These are phyloP conservation scores for Antechinus stuartii DNA, from an alignment of 2,113 vertebrate genomes.

Conservation along the genomic window DNA sequence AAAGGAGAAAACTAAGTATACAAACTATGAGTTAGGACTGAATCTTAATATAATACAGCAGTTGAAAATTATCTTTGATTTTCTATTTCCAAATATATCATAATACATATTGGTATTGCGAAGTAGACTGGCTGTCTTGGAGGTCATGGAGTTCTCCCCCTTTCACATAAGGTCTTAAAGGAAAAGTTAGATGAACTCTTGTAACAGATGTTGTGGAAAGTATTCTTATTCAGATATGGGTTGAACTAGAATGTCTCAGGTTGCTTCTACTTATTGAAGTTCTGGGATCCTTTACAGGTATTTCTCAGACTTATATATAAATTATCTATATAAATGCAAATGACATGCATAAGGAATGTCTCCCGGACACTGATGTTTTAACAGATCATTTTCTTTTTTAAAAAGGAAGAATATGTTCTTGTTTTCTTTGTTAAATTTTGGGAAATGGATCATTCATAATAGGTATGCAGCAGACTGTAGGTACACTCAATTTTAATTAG, in stretches of 20 bases:
- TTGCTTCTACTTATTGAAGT: neutral
- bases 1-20: neutral
- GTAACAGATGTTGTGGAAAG: neutral
- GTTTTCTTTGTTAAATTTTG: conserved; percentile 1
- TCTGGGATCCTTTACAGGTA: neutral
- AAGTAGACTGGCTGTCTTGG: neutral
- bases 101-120: neutral
- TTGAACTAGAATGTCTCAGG: neutral
- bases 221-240: neutral
- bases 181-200: neutral
- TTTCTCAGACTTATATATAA: neutral
- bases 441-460: neutral
- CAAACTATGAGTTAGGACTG: neutral
- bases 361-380: neutral
- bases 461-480: neutral
- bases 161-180: neutral
- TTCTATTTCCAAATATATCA: neutral
- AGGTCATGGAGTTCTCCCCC: neutral
- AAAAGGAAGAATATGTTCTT: neutral
- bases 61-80: neutral
- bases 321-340: neutral
- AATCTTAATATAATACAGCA: neutral
- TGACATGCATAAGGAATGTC: neutral
- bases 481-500: neutral
- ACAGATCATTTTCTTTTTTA: neutral